A percentile compares a stretch with the other conserved stretches of the same genome.
phyloP scores from a whole-genome alignment of 1,140 invertebrate genomes.

The Chelonus insularis region DNA sequence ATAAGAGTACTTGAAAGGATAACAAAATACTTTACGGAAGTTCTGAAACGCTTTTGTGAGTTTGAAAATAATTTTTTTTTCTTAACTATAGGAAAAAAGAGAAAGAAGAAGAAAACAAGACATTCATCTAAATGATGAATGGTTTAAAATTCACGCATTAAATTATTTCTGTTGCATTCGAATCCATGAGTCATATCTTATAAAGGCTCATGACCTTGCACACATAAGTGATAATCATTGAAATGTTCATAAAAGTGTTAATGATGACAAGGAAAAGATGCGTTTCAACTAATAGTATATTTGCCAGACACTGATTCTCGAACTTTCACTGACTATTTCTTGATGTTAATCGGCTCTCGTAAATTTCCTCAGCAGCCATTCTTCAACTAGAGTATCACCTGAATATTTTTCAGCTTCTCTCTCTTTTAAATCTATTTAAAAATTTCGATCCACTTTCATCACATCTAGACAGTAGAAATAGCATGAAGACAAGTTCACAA shows the following conservation, averaged over 20 bases:
- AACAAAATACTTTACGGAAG: neutral
- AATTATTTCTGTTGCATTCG: constrained; percentile 6
- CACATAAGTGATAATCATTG: neutral
- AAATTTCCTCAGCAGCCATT: constrained; percentile 20
- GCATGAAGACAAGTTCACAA: constrained; percentile 26
- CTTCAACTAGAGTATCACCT: constrained; percentile 22
- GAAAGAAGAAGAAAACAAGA: neutral
- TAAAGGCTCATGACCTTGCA: constrained; percentile 13
- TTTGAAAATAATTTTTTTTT: constrained; percentile 1
- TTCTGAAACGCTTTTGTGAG: neutral
- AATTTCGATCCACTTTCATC: constrained; percentile 49
- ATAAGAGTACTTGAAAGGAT: no score
- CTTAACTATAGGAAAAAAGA: neutral
- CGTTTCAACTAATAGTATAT: constrained; percentile 3
- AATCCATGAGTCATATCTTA: neutral
- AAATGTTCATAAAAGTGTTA: constrained; percentile 10
- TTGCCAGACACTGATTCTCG: constrained; percentile 5
- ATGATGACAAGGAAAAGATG: constrained; percentile 16
- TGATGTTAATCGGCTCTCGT: constrained; percentile 42
- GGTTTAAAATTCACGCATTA: neutral
- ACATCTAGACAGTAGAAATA: constrained; percentile 28
- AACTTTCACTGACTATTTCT: constrained; percentile 47
- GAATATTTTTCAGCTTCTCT: neutral
- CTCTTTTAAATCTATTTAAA: constrained; percentile 33
- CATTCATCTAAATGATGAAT: neutral